Percentiles rank a stretch among this genome's conserved stretches.
Evolutionary conservation across 2,888 invertebrate species (phyloP).

Genomic region (Dimorphilus gyrociliatus): DNA sequence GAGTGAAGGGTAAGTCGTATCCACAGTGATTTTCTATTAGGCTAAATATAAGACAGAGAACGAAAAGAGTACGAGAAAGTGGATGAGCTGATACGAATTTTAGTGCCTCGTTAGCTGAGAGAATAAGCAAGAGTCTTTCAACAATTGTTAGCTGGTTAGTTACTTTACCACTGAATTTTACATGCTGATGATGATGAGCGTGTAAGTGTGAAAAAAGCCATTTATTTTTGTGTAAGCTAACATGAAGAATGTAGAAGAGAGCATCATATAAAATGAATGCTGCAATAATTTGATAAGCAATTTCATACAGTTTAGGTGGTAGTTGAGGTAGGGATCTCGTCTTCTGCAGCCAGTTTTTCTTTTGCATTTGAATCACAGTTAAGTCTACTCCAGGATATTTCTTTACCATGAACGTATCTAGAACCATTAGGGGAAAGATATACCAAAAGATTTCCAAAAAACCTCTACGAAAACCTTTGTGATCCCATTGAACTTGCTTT

Average conservation of each 20-base stretch:
- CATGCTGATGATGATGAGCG: slow-evolving; percentile 22
- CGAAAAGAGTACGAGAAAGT: slow-evolving; percentile 19
- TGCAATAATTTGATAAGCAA: slow-evolving; percentile 14
- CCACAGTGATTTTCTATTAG: slow-evolving; percentile 24
- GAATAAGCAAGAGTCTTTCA: slow-evolving; percentile 17
- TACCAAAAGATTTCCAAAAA: slow-evolving; percentile 15
- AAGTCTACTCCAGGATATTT: slow-evolving; percentile 18
- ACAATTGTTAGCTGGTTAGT: slow-evolving; percentile 21
- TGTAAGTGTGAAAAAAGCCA: slow-evolving; percentile 21
- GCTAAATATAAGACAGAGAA: slow-evolving; percentile 19
- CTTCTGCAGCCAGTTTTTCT: slow-evolving; percentile 15
- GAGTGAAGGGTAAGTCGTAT: slow-evolving; percentile 25
- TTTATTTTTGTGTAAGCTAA: slow-evolving; percentile 16
- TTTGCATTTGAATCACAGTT: slow-evolving; percentile 11
- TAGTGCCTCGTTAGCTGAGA: slow-evolving; percentile 22
- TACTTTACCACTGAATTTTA: slow-evolving; percentile 17
- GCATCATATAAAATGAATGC: slow-evolving; percentile 20
- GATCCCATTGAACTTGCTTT: slow-evolving; percentile 13
- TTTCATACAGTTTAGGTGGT: slow-evolving; percentile 13
- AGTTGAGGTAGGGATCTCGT: slow-evolving; percentile 17
- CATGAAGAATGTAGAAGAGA: slow-evolving; percentile 20
- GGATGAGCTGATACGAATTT: slow-evolving; percentile 17
- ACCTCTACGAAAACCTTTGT: slow-evolving; percentile 7
- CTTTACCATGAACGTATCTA: slow-evolving; percentile 23
- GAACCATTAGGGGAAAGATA: slow-evolving; percentile 15